Conservation (phyloP, 2,888 invertebrate species). For the Hetaerina titia region DNA sequence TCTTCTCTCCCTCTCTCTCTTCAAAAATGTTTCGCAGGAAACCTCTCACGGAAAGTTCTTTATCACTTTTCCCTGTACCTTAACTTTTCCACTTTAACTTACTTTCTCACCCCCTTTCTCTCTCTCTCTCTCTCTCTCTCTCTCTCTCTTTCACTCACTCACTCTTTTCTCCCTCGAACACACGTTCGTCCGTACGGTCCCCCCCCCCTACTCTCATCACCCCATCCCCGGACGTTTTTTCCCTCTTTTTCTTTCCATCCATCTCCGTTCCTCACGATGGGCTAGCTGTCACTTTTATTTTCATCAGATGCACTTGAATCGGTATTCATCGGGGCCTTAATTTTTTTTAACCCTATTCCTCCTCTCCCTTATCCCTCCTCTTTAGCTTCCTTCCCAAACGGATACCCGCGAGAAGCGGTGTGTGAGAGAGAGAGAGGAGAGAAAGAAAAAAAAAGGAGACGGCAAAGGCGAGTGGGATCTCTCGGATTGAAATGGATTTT, state of each 20-base stretch:
- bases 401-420: background rate
- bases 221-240: background rate
- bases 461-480: background rate
- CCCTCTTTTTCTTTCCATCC: background rate
- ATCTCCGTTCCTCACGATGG: background rate
- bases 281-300: background rate
- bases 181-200: too few species aligned
- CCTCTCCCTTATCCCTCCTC: background rate
- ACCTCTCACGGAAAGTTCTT: conserved; percentile 24
- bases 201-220: background rate
- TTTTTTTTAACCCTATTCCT: background rate
- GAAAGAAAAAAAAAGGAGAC: too few species aligned
- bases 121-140: background rate
- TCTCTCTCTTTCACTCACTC: background rate
- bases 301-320: conserved; percentile 35
- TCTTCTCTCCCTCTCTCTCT: background rate
- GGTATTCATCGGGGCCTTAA: background rate
- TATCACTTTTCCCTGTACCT: background rate
- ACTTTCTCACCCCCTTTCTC: background rate
- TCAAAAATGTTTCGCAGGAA: conserved; percentile 29
- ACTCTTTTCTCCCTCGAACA: background rate
- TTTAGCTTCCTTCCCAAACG: too few species aligned
- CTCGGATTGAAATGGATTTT: background rate
- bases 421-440: background rate
- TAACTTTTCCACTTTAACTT: background rate